Conservation (phyloP, 2,797 vertebrate species). For the Hemibagrus guttatus region DNA sequence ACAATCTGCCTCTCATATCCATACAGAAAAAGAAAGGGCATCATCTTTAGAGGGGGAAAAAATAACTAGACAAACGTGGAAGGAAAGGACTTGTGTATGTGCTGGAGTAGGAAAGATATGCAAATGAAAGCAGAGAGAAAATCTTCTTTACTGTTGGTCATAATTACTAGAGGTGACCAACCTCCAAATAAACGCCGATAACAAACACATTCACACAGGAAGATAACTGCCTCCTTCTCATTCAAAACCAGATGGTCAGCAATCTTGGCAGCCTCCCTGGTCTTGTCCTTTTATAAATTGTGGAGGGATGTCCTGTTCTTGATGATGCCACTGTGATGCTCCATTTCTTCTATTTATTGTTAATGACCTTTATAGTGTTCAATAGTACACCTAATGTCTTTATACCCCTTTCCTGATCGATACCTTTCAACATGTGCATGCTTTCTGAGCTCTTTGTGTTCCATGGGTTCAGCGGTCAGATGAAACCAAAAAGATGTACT, state of each 20-base stretch:
- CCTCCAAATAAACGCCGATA: background rate
- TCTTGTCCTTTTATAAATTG: too few relatives aligned
- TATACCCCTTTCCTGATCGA: too few relatives aligned
- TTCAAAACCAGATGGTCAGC: background rate
- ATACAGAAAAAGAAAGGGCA: constrained; percentile 15
- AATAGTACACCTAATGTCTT: too few relatives aligned
- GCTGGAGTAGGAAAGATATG: background rate
- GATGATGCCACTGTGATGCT: too few relatives aligned
- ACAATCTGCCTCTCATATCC: constrained; percentile 34
- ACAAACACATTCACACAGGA: background rate
- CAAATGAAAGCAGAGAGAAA: background rate
- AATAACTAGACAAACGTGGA: background rate
- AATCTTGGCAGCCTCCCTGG: too few relatives aligned
- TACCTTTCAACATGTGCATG: too few relatives aligned
- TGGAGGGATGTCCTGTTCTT: too few relatives aligned
- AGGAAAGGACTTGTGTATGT: background rate
- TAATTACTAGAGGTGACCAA: background rate
- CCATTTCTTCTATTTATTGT: too few relatives aligned
- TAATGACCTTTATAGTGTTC: too few relatives aligned
- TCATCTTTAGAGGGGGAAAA: background rate
- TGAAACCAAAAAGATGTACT: too few relatives aligned
- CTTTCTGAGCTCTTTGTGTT: too few relatives aligned
- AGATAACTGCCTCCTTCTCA: background rate
- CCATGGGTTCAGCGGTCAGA: too few relatives aligned
- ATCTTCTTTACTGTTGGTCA: background rate